Evolutionary conservation across 2,113 vertebrate species (phyloP), one percentile per base, ranked within the genome.

Genomic region (Triplophysa dalaica): DNA sequence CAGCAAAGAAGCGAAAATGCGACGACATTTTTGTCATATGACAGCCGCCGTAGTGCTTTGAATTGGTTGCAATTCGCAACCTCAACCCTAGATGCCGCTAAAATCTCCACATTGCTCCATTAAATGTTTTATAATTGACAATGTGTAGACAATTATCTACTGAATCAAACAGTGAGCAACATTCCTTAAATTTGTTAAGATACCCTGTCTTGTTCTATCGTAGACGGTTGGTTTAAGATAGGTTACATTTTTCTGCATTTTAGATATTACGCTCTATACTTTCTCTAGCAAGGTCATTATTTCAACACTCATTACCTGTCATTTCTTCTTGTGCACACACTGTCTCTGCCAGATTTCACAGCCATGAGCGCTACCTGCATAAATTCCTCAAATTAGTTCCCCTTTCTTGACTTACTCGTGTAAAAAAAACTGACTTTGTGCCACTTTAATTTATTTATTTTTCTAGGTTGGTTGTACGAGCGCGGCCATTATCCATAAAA

Each of bases 301-400:
- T 80, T 75, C 38, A 75, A 74, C 60, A 45, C 61, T 80, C 78
- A 74, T 80, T 66, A 77, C 56, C 50, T 64, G 77, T 75, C 77
- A 56, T 66, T 63, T 64, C n/a, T 74, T 58, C 48, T 8, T 67
- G 17, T 45, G 56, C 38, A 63, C 64, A 6, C 54, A n/a, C 69
- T 68, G 69, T 74, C 69, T 79, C 72, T 75, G 48, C 54, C n/a
- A 43, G 61, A 4, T 66, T 80, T 66, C 54, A 17, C 38, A 33
- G 33, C 14, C 72, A 38, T 75, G 19, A 69, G 52, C 56, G 24
- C 9, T 58, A 61, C 54, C 24, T 14, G 10, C 65, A 76, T 75
- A 81, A 60, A 75, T 68, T 69, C 41, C 38, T 77, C 77, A 66
- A 81, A 81, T 81, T 81, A 84, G 68, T 73, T 68, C 74, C 38